Evolutionary conservation across 2,888 invertebrate species (phyloP).

Genomic region (Vandiemenella viatica): DNA sequence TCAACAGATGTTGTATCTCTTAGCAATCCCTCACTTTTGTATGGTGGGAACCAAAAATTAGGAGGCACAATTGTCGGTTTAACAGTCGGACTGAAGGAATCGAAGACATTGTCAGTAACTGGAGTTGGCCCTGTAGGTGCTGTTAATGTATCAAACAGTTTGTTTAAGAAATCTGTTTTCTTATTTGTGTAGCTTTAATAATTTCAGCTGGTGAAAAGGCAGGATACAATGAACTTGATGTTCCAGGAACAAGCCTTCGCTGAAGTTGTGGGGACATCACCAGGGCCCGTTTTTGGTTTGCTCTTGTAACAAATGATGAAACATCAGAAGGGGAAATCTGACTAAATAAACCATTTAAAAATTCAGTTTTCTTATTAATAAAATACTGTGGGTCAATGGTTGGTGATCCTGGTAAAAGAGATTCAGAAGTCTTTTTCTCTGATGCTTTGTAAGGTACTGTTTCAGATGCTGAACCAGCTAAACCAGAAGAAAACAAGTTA

Average conservation of each 20-base stretch:
- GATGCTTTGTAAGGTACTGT: not conserved
- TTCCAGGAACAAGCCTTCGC: not conserved
- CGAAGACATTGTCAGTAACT: not conserved
- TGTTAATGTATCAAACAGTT: constrained; percentile 23
- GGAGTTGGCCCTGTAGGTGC: constrained; percentile 11
- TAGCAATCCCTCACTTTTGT: too few relatives aligned
- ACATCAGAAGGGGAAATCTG: not conserved
- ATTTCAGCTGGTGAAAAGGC: too few relatives aligned
- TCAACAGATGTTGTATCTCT: too few relatives aligned
- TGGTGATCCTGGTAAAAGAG: constrained; percentile 7
- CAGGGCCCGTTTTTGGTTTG: too few relatives aligned
- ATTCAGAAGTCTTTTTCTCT: too few relatives aligned
- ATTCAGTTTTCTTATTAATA: constrained; percentile 14
- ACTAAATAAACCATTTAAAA: constrained; percentile 9
- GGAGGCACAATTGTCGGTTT: constrained; percentile 3
- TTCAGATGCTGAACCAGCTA: not conserved
- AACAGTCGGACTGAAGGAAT: not conserved
- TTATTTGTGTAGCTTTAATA: constrained; percentile 22
- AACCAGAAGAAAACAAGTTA: constrained; percentile 8
- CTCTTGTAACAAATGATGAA: too few relatives aligned
- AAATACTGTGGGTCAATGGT: constrained; percentile 18
- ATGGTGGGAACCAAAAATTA: not conserved
- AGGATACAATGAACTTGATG: not conserved
- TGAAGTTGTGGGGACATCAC: too few relatives aligned
- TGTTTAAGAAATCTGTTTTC: constrained; percentile 24